phyloP scores from a whole-genome alignment of 2,888 invertebrate genomes.

The Macaria notata region DNA sequence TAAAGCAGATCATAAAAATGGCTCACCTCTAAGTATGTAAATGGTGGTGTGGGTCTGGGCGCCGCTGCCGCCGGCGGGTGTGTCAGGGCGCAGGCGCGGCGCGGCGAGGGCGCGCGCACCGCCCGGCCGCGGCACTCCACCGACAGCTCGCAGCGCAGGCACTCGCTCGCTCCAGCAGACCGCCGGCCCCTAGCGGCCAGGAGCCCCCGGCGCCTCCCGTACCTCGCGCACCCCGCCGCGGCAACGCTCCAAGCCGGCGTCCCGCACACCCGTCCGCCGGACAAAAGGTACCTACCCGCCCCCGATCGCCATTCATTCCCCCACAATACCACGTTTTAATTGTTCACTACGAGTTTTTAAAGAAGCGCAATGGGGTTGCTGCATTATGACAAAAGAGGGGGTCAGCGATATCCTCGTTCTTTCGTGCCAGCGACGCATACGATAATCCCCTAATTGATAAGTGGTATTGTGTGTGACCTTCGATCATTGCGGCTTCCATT shows the following conservation, averaged over 20 bases:
- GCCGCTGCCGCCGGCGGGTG: slow-evolving; percentile 29
- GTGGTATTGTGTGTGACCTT: slow-evolving; percentile 59
- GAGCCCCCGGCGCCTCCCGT: slow-evolving; percentile 72
- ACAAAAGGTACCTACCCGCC: slow-evolving; percentile 72
- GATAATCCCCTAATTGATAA: slow-evolving; percentile 55
- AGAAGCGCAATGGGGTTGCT: slow-evolving; percentile 43
- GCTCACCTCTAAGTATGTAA: slow-evolving; percentile 44
- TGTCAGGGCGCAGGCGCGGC: slow-evolving; percentile 63
- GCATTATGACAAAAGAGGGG: slow-evolving; percentile 54
- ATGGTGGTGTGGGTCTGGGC: slow-evolving; percentile 22
- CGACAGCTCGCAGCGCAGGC: slow-evolving; percentile 73
- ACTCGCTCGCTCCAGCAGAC: slow-evolving; percentile 72
- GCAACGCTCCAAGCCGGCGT: slow-evolving; percentile 70
- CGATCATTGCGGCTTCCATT: slow-evolving; percentile 64
- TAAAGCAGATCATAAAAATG: slow-evolving; percentile 32
- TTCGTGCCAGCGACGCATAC: slow-evolving; percentile 39
- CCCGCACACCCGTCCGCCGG: slow-evolving; percentile 66
- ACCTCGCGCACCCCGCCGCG: slow-evolving; percentile 51
- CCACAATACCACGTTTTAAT: slow-evolving; percentile 53
- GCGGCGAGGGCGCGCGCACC: slow-evolving; percentile 65
- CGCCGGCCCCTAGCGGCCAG: slow-evolving; percentile 79
- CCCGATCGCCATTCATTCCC: slow-evolving; percentile 51
- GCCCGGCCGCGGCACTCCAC: slow-evolving; percentile 69
- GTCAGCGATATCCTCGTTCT: slow-evolving; percentile 33
- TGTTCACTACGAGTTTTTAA: slow-evolving; percentile 35